These are phyloP conservation scores for Phylloscopus whistleri DNA, from an alignment of 2,113 vertebrate genomes.

Conservation along the genomic window DNA sequence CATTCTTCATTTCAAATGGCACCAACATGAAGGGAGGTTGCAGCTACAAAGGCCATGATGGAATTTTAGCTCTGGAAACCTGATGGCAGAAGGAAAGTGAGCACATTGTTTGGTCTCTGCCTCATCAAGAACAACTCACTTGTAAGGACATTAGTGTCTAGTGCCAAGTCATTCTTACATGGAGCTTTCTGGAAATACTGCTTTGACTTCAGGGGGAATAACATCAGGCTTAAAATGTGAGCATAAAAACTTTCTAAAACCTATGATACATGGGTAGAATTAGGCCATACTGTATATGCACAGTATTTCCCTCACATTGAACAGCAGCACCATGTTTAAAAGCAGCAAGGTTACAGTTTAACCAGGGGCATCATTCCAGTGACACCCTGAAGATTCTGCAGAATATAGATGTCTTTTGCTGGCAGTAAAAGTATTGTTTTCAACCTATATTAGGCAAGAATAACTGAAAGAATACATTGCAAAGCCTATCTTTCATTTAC, in stretches of 20 bases:
- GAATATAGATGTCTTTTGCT: background rate
- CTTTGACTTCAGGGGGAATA: background rate
- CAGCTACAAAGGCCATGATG: background rate
- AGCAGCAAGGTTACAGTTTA: background rate
- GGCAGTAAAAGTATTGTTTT: background rate
- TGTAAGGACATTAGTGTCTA: background rate
- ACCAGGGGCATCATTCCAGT: background rate
- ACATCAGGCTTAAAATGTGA: background rate
- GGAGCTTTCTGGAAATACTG: background rate
- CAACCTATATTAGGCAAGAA: background rate
- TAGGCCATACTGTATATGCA: accelerated
- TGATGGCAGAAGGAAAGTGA: background rate
- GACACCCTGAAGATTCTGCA: background rate
- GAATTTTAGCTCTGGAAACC: background rate
- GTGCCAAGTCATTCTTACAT: background rate
- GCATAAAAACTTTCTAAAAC: background rate
- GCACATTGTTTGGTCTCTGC: background rate
- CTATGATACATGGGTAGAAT: background rate
- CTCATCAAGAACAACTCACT: background rate
- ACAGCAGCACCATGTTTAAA: background rate
- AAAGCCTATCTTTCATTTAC: background rate
- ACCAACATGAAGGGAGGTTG: background rate
- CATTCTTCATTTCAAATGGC: background rate
- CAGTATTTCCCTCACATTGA: background rate
- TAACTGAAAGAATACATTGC: background rate